Conservation (phyloP, 2,113 vertebrate genomes). For the Clarias macrocephalus region DNA sequence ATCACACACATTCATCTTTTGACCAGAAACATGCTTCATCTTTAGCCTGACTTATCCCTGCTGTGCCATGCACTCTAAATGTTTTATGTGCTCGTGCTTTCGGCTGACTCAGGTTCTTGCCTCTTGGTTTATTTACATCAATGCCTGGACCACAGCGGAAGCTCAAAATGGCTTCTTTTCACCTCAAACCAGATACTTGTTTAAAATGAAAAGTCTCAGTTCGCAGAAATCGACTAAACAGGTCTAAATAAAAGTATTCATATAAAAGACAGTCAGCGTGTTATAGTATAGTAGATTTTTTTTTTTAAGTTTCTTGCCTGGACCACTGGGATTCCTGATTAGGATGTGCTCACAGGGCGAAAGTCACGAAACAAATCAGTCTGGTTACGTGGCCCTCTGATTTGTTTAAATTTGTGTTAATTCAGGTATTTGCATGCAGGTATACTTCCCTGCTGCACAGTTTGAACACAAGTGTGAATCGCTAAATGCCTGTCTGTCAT, state of each 20-base stretch:
- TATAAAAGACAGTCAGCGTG: background rate
- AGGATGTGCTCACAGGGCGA: background rate
- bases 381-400: background rate
- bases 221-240: background rate
- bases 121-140: slow-evolving; percentile 23
- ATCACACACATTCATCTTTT: slow-evolving; percentile 14
- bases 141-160: background rate
- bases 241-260: background rate
- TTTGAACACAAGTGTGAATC: background rate
- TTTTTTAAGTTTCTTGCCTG: background rate
- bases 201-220: background rate
- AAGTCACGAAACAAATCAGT: slow-evolving; percentile 16
- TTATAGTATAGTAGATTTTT: background rate
- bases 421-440: slow-evolving; percentile 34
- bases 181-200: background rate
- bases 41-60: background rate
- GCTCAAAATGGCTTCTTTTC: background rate
- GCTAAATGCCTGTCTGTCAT: background rate
- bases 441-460: background rate
- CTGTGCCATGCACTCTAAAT: background rate
- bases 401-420: slow-evolving; percentile 30
- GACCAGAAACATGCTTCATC: background rate
- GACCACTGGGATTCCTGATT: background rate
- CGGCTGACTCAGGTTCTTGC: background rate
- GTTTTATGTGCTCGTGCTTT: background rate